Evolutionary conservation across 2,888 invertebrate species (phyloP).

Genomic region (Melikaiella ostensackeni): DNA sequence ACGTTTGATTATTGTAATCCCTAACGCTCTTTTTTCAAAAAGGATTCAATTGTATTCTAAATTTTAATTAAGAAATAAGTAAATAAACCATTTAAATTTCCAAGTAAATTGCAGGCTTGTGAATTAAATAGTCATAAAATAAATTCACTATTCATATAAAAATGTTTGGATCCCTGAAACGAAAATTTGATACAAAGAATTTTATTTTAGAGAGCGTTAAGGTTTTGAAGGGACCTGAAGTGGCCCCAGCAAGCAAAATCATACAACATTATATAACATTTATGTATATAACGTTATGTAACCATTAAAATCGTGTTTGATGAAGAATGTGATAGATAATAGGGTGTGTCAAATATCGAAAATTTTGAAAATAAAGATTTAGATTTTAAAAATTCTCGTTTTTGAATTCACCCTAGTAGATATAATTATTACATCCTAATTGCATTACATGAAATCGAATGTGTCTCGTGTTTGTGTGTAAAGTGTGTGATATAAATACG

Average conservation of each 20-base stretch:
- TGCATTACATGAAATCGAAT: conserved; percentile 50
- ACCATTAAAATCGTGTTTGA: conserved; percentile 22
- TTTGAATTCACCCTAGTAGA: not conserved
- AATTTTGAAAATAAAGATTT: conserved; percentile 1
- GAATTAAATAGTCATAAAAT: not conserved
- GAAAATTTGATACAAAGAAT: not conserved
- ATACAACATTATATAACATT: conserved; percentile 39
- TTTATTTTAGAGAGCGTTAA: conserved; percentile 33
- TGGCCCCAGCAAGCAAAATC: conserved; percentile 15
- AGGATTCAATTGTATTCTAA: not conserved
- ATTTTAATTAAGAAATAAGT: not conserved
- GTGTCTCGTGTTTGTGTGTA: conserved; percentile 32
- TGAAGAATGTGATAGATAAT: conserved; percentile 24
- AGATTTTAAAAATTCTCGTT: not conserved
- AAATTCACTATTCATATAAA: not conserved
- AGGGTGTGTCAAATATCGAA: not conserved
- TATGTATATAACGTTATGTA: conserved; percentile 39
- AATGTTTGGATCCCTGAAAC: not conserved
- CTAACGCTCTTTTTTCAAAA: conserved; percentile 17
- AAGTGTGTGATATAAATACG: conserved; percentile 62
- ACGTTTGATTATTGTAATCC: conserved; percentile 26
- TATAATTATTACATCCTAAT: conserved; percentile 27
- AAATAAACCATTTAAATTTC: not conserved
- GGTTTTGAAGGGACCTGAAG: not conserved
- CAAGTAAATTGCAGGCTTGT: not conserved